A percentile compares a stretch with the other conserved stretches of the same genome.
These are phyloP conservation scores for Eunapius fragilis DNA, from an alignment of 37 sponge, comb jelly and placozoan species.

Conservation along the genomic window DNA sequence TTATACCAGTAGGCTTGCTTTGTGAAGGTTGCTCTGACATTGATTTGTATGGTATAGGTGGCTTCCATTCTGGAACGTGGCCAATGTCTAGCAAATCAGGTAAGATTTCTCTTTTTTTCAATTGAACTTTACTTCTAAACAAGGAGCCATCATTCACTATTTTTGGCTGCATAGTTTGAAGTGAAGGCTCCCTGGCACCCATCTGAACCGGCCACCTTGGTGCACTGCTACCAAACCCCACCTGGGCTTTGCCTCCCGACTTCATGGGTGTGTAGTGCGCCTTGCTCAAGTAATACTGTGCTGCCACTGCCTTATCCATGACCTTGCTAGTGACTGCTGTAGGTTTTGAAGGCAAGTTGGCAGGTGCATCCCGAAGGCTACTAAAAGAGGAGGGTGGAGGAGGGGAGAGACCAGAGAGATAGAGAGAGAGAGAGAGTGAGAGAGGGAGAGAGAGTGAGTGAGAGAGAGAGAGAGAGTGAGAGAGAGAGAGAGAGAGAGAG, in stretches of 20 bases:
- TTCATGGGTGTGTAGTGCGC: conserved; percentile 77
- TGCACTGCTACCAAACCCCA: conserved; percentile 59
- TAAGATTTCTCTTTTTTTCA: background rate
- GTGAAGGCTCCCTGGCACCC: background rate
- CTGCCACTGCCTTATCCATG: conserved; percentile 34
- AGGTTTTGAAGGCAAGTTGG: background rate
- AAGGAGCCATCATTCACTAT: background rate
- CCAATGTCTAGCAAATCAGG: conserved; percentile 1
- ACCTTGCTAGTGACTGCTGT: background rate
- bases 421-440: background rate
- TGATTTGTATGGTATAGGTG: background rate
- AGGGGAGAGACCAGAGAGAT: background rate
- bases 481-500: background rate
- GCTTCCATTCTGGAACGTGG: background rate
- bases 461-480: background rate
- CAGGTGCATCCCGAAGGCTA: background rate
- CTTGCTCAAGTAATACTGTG: conserved; percentile 74
- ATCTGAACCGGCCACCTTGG: conserved; percentile 41
- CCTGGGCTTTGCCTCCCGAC: conserved; percentile 4
- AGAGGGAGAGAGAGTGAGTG: background rate
- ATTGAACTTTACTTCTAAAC: background rate
- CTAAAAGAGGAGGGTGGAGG: background rate
- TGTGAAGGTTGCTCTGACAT: background rate
- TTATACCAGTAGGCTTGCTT: background rate
- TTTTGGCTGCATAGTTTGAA: conserved; percentile 2